Evolutionary conservation across 2,888 invertebrate genomes (phyloP).

Genomic region (Geotrupes spiniger): DNA sequence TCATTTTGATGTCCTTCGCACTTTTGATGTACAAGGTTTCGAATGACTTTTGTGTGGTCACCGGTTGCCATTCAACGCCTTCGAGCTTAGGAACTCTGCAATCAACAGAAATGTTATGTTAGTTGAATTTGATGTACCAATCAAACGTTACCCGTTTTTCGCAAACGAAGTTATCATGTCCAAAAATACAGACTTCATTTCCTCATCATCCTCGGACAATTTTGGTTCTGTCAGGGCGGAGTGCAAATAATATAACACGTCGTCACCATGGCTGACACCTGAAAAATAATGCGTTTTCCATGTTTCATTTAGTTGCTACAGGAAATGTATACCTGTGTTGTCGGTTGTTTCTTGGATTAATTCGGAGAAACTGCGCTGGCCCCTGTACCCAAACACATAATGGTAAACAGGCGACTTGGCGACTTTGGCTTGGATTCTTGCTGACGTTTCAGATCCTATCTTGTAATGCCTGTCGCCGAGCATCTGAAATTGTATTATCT

Average conservation of each 20-base stretch:
- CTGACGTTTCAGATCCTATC: conserved; percentile 55
- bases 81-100: conserved; percentile 1
- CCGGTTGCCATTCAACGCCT: conserved; percentile 8
- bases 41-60: not conserved
- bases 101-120: too few species aligned
- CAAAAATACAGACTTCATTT: conserved; percentile 11
- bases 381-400: conserved; percentile 41
- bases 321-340: not conserved
- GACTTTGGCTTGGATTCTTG: conserved; percentile 55
- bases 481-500: conserved; percentile 45
- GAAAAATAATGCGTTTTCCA: not conserved
- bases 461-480: conserved; percentile 61
- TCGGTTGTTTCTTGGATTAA: too few species aligned
- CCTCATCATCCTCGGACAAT: conserved; percentile 5
- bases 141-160: conserved; percentile 10
- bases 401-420: conserved; percentile 58
- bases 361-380: conserved; percentile 5
- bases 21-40: not conserved
- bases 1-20: not conserved
- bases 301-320: not conserved
- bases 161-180: conserved; percentile 9
- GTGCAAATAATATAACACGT: conserved; percentile 2
- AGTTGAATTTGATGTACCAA: not conserved
- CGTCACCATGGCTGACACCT: conserved; percentile 16
- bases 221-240: not conserved